Conservation (phyloP, 2,797 vertebrate genomes). For the Parauchenoglanis ngamensis region DNA sequence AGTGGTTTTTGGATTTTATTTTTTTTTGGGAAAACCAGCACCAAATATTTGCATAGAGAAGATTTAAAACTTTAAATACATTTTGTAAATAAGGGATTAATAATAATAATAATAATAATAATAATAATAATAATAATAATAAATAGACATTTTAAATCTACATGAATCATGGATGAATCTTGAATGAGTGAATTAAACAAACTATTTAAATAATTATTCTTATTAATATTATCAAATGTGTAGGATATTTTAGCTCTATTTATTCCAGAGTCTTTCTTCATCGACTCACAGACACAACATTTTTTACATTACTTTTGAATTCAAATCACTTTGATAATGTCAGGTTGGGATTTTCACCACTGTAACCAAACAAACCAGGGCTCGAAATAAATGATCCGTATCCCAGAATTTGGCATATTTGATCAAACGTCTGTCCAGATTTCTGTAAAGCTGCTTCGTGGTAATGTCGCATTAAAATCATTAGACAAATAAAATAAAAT, state of each 20-base stretch:
- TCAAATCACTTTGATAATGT: background rate
- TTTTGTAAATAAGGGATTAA: background rate
- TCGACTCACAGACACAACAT: background rate
- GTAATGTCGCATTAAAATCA: no score
- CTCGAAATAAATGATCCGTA: background rate
- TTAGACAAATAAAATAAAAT: background rate
- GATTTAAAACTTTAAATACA: background rate
- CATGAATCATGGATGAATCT: background rate
- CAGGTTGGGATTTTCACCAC: background rate
- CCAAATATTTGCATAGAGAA: background rate
- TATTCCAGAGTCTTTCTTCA: background rate
- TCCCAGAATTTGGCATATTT: background rate
- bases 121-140: background rate
- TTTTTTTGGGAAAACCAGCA: no score
- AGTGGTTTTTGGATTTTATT: background rate
- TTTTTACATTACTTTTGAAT: no score
- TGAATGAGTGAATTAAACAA: background rate
- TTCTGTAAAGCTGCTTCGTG: background rate
- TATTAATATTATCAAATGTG: background rate
- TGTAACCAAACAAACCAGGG: background rate
- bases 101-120: background rate
- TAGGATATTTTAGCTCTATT: background rate
- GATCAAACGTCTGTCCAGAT: background rate
- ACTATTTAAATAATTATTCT: background rate
- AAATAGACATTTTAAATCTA: background rate